Conservation (phyloP, 2,113 vertebrate species). For the Centropus bengalensis region DNA sequence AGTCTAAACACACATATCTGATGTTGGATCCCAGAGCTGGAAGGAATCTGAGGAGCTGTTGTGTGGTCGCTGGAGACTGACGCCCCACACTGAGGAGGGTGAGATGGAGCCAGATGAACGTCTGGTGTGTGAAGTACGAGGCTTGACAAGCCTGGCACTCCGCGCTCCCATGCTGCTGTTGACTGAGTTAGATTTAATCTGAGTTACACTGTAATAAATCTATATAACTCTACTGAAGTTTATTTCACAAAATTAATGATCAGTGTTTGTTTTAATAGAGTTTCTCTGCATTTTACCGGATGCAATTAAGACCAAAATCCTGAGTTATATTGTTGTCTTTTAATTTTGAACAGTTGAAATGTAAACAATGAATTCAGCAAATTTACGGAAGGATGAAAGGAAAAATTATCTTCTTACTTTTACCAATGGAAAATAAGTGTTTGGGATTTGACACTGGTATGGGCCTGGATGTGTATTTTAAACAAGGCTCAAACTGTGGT, state of each 20-base stretch:
- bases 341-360: background rate
- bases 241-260: background rate
- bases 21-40: background rate
- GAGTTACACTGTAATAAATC: background rate
- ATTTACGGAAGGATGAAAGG: background rate
- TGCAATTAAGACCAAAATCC: constrained; percentile 1
- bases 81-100: background rate
- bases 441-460: background rate
- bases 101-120: background rate
- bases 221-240: background rate
- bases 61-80: background rate
- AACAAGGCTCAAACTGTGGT: background rate
- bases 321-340: background rate
- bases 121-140: background rate
- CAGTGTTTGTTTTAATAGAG: background rate
- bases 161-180: background rate
- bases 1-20: background rate
- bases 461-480: background rate
- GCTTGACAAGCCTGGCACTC: background rate
- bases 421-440: background rate
- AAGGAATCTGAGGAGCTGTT: background rate
- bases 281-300: background rate
- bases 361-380: background rate
- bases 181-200: background rate
- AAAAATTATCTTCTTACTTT: background rate